Conservation (phyloP, 2,888 invertebrate species). For the Cerceris rybyensis region DNA sequence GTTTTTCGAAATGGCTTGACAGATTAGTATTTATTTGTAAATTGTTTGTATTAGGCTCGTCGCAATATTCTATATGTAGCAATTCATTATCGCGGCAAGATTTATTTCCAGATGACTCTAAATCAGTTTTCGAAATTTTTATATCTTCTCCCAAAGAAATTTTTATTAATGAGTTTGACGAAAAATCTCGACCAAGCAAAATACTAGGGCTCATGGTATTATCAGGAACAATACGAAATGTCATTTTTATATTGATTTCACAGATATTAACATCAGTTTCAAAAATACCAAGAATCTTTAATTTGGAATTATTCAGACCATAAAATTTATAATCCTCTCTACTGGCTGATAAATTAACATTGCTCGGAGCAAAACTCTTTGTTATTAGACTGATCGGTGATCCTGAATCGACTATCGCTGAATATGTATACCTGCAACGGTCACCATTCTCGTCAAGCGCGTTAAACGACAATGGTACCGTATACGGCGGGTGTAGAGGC, state of each 20-base stretch:
- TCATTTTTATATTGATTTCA: background rate
- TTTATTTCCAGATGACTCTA: background rate
- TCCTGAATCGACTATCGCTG: conserved; percentile 23
- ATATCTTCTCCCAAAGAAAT: background rate
- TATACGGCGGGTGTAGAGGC: conserved; percentile 1
- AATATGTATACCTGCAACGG: conserved; percentile 2
- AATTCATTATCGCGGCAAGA: background rate
- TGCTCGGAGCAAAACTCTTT: conserved; percentile 7
- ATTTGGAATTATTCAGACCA: conserved; percentile 13
- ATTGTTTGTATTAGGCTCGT: background rate
- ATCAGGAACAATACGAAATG: conserved; percentile 10
- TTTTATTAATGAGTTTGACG: background rate
- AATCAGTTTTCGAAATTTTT: background rate
- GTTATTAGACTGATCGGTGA: conserved; percentile 25
- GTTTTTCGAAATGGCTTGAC: background rate
- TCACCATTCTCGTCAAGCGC: conserved; percentile 2
- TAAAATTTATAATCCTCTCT: background rate
- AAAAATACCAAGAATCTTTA: conserved; percentile 4
- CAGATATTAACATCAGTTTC: background rate
- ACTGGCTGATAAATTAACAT: background rate
- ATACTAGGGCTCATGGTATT: background rate
- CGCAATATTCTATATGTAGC: conserved; percentile 1
- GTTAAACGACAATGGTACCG: conserved; percentile 1
- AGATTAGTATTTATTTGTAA: background rate
- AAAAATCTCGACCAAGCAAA: conserved; percentile 18